phyloP scores from a whole-genome alignment of 2,888 invertebrate genomes.

The Clistopyga incitator region DNA sequence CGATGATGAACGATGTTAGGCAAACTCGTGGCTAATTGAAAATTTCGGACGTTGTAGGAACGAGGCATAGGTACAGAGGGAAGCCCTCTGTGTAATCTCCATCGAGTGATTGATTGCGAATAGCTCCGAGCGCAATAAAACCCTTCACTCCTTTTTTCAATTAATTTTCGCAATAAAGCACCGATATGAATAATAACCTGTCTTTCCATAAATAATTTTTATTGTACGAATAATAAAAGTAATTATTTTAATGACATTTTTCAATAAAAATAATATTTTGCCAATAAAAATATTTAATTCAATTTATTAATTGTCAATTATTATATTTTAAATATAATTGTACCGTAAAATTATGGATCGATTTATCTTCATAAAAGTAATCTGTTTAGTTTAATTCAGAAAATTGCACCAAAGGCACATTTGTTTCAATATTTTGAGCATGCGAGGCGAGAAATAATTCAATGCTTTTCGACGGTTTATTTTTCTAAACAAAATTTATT shows the following conservation, averaged over 20 bases:
- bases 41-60: conserved; percentile 15
- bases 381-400: background rate
- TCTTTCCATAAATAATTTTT: background rate
- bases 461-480: background rate
- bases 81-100: conserved; percentile 1
- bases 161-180: conserved; percentile 37
- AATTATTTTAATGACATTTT: too few species aligned
- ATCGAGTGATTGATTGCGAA: conserved; percentile 44
- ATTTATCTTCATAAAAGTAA: background rate
- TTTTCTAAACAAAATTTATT: background rate
- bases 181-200: conserved; percentile 10
- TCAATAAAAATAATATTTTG: too few species aligned
- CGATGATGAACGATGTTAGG: conserved; percentile 47
- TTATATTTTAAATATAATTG: too few species aligned
- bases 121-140: conserved; percentile 34
- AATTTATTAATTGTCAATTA: too few species aligned
- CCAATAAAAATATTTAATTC: too few species aligned
- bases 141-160: conserved; percentile 23
- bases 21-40: conserved; percentile 53
- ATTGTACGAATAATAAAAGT: too few species aligned
- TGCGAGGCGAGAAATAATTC: too few species aligned
- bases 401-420: background rate
- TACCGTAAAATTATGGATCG: background rate
- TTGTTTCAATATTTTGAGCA: background rate
- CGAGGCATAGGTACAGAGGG: conserved; percentile 4